phyloP scores from a whole-genome alignment of 2,797 vertebrate species.

The Halcyon badia region DNA sequence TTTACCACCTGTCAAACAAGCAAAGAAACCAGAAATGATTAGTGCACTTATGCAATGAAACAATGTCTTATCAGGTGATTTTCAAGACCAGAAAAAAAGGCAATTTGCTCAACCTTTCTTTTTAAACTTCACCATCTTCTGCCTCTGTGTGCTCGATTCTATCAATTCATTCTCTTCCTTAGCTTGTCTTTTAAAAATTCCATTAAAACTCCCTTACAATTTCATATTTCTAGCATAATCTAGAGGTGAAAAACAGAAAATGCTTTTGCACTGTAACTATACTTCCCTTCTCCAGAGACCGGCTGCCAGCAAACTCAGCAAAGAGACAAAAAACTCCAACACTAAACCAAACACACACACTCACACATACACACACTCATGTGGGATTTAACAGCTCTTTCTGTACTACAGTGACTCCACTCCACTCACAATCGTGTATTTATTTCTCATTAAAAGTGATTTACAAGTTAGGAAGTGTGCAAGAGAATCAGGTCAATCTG shows the following conservation, averaged over 20 bases:
- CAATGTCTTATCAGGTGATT: slow-evolving; percentile 19
- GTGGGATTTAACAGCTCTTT: neutral
- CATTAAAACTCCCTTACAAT: neutral
- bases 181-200: neutral
- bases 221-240: slow-evolving; percentile 11
- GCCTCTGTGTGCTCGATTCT: neutral
- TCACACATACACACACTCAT: neutral
- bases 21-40: neutral
- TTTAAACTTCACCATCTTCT: neutral
- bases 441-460: neutral
- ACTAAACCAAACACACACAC: neutral
- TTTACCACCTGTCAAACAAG: neutral
- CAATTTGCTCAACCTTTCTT: neutral
- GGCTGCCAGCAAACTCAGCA: slow-evolving; percentile 15
- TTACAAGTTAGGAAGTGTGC: neutral
- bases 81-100: slow-evolving; percentile 1
- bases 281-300: neutral
- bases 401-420: neutral
- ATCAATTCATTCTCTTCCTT: neutral
- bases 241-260: slow-evolving; percentile 8
- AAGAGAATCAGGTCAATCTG: neutral
- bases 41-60: slow-evolving; percentile 12
- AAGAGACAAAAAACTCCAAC: neutral
- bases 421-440: neutral
- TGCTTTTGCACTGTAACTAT: slow-evolving; percentile 17